Conservation (phyloP, 2,113 vertebrate genomes). For the Hoplias malabaricus region DNA sequence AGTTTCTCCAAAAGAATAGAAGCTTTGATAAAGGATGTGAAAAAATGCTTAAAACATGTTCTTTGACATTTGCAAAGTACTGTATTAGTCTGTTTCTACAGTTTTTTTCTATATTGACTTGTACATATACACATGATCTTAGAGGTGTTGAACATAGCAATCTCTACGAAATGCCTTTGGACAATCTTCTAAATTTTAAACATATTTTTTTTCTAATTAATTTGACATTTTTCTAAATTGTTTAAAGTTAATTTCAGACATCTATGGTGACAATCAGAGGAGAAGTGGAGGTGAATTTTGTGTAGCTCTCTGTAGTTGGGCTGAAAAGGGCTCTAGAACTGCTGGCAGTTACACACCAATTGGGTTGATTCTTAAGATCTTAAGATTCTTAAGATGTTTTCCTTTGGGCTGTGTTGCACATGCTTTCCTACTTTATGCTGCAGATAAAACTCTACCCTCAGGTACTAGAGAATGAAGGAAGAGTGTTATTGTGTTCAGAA, state of each 20-base stretch:
- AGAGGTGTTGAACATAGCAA: too few relatives aligned
- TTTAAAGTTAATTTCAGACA: neutral
- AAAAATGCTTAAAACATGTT: too few relatives aligned
- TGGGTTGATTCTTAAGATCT: too few relatives aligned
- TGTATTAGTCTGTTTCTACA: too few relatives aligned
- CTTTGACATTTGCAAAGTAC: too few relatives aligned
- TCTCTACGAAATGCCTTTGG: too few relatives aligned
- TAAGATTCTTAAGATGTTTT: neutral
- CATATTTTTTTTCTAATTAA: neutral
- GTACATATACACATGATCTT: too few relatives aligned
- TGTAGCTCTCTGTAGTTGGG: neutral
- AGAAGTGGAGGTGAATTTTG: neutral
- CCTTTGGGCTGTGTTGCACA: neutral
- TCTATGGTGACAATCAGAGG: neutral
- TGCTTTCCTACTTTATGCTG: neutral
- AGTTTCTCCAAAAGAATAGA: too few relatives aligned
- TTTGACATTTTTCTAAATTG: neutral
- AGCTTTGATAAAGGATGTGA: too few relatives aligned
- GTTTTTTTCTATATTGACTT: too few relatives aligned
- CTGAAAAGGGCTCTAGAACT: neutral
- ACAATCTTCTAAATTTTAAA: too few relatives aligned
- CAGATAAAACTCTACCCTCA: neutral
- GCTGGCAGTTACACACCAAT: neutral
- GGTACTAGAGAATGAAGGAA: neutral
- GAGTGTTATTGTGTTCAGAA: neutral